Conservation (phyloP, 2,797 vertebrate genomes). For the Sarcoramphus papa region DNA sequence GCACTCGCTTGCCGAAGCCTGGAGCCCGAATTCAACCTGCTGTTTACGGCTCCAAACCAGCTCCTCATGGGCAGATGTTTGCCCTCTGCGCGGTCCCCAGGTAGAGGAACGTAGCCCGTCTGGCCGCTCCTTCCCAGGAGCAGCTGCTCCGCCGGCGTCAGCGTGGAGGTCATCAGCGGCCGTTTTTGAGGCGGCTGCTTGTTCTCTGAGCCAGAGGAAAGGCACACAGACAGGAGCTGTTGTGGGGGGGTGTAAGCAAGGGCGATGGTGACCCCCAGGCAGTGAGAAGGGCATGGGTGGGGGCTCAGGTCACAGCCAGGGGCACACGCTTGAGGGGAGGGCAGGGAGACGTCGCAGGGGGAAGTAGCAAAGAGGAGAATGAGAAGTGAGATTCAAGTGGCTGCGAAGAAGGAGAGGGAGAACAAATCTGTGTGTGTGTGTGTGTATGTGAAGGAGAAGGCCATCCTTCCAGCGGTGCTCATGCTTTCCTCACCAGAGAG, state of each 20-base stretch:
- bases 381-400: background rate
- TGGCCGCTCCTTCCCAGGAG: background rate
- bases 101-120: background rate
- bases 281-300: background rate
- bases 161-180: background rate
- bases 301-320: background rate
- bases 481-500: background rate
- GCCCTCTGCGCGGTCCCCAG: rapidly evolving
- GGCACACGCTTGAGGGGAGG: background rate
- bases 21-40: background rate
- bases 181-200: background rate
- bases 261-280: background rate
- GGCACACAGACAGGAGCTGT: background rate
- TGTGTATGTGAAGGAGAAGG: background rate
- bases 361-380: background rate
- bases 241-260: rapidly evolving
- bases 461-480: rapidly evolving
- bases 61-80: background rate
- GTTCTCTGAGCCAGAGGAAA: background rate
- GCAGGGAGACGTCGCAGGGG: background rate
- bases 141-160: background rate
- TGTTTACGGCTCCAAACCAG: background rate
- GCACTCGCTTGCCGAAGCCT: background rate
- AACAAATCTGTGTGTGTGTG: too few species aligned
- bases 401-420: background rate